A percentile compares a stretch with the other conserved stretches of the same genome.
These are phyloP conservation scores for Enteromius anoplus DNA, from an alignment of 2,797 vertebrate genomes.

Conservation along the genomic window DNA sequence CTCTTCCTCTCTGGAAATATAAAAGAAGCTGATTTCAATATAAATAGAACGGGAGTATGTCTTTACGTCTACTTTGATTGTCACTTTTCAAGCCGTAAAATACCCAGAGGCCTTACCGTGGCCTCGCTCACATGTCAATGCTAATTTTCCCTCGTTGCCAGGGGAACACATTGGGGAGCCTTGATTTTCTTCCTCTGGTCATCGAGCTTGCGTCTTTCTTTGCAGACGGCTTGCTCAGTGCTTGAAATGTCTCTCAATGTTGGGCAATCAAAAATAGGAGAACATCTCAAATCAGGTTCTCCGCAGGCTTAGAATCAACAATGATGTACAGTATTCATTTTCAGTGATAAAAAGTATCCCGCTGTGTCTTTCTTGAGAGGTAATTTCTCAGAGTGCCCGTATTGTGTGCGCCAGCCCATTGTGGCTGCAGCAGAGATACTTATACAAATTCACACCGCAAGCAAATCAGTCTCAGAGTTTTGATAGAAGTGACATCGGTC, in stretches of 20 bases:
- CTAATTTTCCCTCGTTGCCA: conserved; percentile 81
- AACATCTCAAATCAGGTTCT: conserved; percentile 74
- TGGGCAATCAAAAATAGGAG: conserved; percentile 78
- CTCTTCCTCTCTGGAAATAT: conserved; percentile 42
- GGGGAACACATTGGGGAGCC: conserved; percentile 75
- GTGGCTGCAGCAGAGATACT: conserved; percentile 63
- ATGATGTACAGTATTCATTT: conserved; percentile 77
- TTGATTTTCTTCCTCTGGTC: conserved; percentile 76
- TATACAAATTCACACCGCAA: conserved; percentile 52
- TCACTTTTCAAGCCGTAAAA: conserved; percentile 72
- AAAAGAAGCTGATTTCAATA: conserved; percentile 82
- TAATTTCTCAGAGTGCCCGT: conserved; percentile 68
- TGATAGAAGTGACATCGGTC: conserved; percentile 61
- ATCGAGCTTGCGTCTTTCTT: conserved; percentile 74
- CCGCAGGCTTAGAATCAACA: conserved; percentile 71
- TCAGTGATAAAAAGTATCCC: conserved; percentile 63
- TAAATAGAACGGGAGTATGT: conserved; percentile 80
- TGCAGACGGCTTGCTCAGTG: conserved; percentile 69
- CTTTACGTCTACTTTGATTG: conserved; percentile 80
- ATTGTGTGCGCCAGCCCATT: conserved; percentile 67
- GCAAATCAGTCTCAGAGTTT: conserved; percentile 53
- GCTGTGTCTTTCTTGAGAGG: conserved; percentile 69
- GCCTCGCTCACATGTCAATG: conserved; percentile 81
- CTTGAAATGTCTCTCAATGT: conserved; percentile 63
- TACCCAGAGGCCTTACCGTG: conserved; percentile 74